Evolutionary conservation across 2,113 vertebrate species (phyloP).

Genomic region (Rhinolophus sinicus): DNA sequence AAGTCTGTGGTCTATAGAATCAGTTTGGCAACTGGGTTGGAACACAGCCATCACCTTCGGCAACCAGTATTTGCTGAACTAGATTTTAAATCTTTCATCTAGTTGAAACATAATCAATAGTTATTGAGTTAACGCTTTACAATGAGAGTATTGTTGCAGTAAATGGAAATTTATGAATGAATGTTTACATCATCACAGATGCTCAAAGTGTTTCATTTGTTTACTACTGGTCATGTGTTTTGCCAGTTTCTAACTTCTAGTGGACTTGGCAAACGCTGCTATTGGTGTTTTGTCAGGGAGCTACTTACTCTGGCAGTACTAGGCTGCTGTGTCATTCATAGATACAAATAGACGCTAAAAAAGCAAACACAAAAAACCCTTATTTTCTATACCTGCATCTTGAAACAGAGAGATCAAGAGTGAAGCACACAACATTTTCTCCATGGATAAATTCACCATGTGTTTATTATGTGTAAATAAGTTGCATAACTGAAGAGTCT

Average conservation of each 20-base stretch:
- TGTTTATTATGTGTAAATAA: background rate
- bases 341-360: background rate
- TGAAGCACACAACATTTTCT: background rate
- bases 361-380: background rate
- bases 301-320: background rate
- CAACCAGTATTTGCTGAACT: background rate
- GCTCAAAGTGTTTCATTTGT: background rate
- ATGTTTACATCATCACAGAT: background rate
- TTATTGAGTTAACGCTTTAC: background rate
- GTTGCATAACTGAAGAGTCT: background rate
- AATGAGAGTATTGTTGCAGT: background rate
- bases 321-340: background rate
- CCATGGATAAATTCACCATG: background rate
- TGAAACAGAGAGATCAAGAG: background rate
- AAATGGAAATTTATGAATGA: background rate
- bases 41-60: background rate
- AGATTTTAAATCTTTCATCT: background rate
- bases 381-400: background rate
- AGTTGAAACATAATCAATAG: background rate
- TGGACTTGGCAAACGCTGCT: background rate
- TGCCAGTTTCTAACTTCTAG: background rate
- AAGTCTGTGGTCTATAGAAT: background rate
- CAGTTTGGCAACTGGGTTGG: background rate
- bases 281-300: background rate
- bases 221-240: background rate